Conservation (phyloP, 2,888 invertebrate genomes). For the Nephrotoma appendiculata region DNA sequence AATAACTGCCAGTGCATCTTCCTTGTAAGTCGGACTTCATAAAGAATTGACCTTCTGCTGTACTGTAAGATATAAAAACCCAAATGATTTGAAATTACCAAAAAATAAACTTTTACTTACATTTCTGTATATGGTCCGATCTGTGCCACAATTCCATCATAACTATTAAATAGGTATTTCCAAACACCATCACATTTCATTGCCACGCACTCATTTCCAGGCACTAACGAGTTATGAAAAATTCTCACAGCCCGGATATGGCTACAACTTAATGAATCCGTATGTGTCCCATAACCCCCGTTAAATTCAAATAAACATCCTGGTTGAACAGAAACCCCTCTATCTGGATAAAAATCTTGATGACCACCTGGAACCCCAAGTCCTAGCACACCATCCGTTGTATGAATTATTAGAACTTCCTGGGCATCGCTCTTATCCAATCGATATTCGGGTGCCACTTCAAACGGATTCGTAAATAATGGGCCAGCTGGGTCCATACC, state of each 20-base stretch:
- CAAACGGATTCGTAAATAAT: conserved; percentile 26
- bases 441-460: conserved; percentile 23
- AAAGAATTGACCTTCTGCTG: background rate
- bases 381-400: conserved; percentile 13
- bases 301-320: background rate
- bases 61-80: background rate
- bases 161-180: background rate
- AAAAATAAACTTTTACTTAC: background rate
- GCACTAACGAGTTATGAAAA: background rate
- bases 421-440: conserved; percentile 25
- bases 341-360: background rate
- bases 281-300: background rate
- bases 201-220: background rate
- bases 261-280: background rate
- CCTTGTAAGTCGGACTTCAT: background rate
- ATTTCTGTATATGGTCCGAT: background rate
- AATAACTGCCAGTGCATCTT: background rate
- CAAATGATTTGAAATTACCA: background rate
- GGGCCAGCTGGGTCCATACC: conserved; percentile 32
- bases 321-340: background rate
- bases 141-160: background rate
- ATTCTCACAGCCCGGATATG: background rate
- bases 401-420: conserved; percentile 29
- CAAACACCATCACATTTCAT: background rate
- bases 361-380: background rate